phyloP scores from a whole-genome alignment of 2,888 invertebrate genomes.

The Teinopalpus imperialis region DNA sequence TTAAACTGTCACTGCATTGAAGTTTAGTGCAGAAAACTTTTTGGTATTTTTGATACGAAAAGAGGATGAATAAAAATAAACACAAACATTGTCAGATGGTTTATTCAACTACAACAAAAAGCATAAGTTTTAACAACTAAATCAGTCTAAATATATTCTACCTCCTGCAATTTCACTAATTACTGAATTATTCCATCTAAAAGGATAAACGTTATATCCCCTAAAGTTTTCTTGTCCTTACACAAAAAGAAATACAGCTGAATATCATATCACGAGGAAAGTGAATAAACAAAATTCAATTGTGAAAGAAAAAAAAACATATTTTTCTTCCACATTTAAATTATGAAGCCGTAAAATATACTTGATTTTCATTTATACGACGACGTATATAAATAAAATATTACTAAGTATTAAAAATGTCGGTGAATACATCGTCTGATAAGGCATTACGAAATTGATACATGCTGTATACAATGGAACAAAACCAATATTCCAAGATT shows the following conservation, averaged over 20 bases:
- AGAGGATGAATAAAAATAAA: constrained; percentile 29
- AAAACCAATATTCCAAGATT: constrained; percentile 67
- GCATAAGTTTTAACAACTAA: constrained; percentile 80
- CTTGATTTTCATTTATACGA: constrained; percentile 3
- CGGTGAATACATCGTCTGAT: constrained; percentile 8
- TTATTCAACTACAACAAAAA: constrained; percentile 81
- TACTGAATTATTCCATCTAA: constrained; percentile 68
- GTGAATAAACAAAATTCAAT: not conserved
- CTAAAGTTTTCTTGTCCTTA: constrained; percentile 37
- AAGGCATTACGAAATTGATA: constrained; percentile 31
- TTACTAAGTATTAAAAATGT: constrained; percentile 1
- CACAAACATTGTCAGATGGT: constrained; percentile 60
- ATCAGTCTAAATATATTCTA: constrained; percentile 81
- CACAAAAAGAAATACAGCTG: constrained; percentile 28
- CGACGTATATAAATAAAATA: constrained; percentile 13
- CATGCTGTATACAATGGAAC: constrained; percentile 31
- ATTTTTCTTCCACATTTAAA: constrained; percentile 1
- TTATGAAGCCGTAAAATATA: constrained; percentile 9
- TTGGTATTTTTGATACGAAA: no score
- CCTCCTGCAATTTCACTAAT: constrained; percentile 70
- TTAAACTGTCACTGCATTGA: no score
- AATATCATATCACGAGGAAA: constrained; percentile 26
- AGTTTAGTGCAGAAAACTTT: no score
- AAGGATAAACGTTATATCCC: constrained; percentile 54
- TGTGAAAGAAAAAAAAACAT: no score